Base-by-base conservation (phyloP, 2,113 vertebrate genomes). In the Paralichthys olivaceus region DNA sequence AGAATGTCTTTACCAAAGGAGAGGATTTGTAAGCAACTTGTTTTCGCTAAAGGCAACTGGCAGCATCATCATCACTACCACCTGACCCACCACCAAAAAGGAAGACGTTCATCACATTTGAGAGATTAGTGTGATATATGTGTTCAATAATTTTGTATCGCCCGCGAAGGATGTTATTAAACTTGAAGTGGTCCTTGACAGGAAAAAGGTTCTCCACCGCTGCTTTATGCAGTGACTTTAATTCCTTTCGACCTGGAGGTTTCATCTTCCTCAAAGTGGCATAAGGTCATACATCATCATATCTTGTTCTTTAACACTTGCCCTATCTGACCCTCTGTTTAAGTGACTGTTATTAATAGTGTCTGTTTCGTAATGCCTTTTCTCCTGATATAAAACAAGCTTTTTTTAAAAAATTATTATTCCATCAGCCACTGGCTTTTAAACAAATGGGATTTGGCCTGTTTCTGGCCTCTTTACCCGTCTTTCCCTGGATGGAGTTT, bases 321-420 rank as follows among this genome's bases (percentile, higher is more conserved):
- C 19, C 25, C 23, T 28, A 15, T 55, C 4, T 20, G 15, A 14
- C 25, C 4, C 37, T 49, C 28, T 37, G 26, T 23, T 57, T 29
- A 32, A 59, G 69, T 47, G n/a, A 51, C 23, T 8, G 28, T 68
- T 43, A 54, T n/a, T 53, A 40, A 13, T 11, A 40, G 37, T 26
- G 8, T 34, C 67, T 45, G 47, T n/a, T 69, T 26, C 34, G 12
- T 28, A 53, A 47, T 60, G 32, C 32, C 22, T 23, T 54, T 71
- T 47, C 55, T 71, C 4, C 22, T 32, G 23, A 60, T 17, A 59
- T 59, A 32, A 45, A 51, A 69, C 29, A 45, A 53, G 45, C 8
- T 20, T 2, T 66, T 19, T 71, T 71, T n/a, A n/a, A n/a, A n/a
- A n/a, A n/a, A n/a, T n/a, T n/a, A n/a, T 58, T 57, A 59, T 58